Conservation (phyloP, 2,113 vertebrate species). For the Galemys pyrenaicus region DNA sequence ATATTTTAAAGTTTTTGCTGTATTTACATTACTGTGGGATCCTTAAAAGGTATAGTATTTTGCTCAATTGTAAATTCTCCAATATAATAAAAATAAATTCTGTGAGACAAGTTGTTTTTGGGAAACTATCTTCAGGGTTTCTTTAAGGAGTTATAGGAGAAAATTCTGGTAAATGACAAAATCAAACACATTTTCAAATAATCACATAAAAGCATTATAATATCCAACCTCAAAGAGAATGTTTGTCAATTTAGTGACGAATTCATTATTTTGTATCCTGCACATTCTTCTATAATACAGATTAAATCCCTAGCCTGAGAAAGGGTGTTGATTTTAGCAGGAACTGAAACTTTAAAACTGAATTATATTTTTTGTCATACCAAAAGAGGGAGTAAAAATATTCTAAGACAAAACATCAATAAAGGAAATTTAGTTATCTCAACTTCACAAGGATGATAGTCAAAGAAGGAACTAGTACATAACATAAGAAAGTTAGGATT, state of each 20-base stretch:
- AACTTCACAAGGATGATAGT: background rate
- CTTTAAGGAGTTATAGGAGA: background rate
- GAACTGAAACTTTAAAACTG: background rate
- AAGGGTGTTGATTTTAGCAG: background rate
- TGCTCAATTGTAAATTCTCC: background rate
- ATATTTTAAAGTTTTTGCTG: background rate
- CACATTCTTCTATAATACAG: background rate
- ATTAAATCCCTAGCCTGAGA: background rate
- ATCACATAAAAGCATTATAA: background rate
- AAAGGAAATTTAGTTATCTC: background rate
- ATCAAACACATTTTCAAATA: background rate
- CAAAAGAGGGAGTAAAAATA: background rate
- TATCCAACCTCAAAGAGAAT: background rate
- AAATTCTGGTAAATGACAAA: conserved; percentile 19
- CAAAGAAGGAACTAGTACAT: background rate
- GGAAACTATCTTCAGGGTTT: conserved; percentile 21
- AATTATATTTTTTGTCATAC: background rate
- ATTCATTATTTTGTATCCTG: background rate
- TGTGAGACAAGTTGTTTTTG: background rate
- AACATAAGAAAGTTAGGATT: background rate
- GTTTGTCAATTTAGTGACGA: background rate
- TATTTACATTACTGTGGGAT: background rate
- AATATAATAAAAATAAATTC: background rate
- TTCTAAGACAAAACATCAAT: background rate
- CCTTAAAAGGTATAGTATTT: background rate